phyloP scores from a whole-genome alignment of 2,888 invertebrate genomes.

The Sympetrum striolatum region DNA sequence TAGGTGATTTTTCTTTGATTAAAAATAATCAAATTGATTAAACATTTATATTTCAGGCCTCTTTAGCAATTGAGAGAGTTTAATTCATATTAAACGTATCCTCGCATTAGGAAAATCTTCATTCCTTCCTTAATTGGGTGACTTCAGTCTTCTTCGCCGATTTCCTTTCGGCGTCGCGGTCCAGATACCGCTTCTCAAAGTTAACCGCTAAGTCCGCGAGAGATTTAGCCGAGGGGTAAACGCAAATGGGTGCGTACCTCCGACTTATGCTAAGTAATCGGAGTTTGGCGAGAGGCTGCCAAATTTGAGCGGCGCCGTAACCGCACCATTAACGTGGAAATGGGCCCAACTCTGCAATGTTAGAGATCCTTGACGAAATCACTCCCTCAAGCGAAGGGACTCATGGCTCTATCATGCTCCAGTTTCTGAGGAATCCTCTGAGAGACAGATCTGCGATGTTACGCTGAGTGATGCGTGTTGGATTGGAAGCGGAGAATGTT shows the following conservation, averaged over 20 bases:
- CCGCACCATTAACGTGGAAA: background rate
- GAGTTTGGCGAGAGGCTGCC: background rate
- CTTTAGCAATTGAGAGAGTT: too few species aligned
- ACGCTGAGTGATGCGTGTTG: background rate
- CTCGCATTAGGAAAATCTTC: too few species aligned
- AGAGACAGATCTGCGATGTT: background rate
- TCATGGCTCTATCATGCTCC: background rate
- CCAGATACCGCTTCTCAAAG: too few species aligned
- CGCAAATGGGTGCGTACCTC: background rate
- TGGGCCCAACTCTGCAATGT: background rate
- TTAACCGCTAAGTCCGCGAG: too few species aligned
- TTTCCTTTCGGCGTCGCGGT: too few species aligned
- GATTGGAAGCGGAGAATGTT: background rate
- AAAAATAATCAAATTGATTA: too few species aligned
- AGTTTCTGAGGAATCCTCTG: background rate
- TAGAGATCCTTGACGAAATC: background rate
- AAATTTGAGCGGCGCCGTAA: background rate
- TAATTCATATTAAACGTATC: too few species aligned
- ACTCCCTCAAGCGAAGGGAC: background rate
- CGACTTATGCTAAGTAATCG: background rate
- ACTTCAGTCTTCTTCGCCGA: too few species aligned
- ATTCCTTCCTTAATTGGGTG: too few species aligned
- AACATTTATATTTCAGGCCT: too few species aligned
- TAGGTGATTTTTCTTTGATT: too few species aligned
- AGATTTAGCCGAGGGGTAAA: too few species aligned